A percentile compares a stretch with the other conserved stretches of the same genome.
phyloP scores from a whole-genome alignment of 2,797 vertebrate species.

The Brotula barbata region DNA sequence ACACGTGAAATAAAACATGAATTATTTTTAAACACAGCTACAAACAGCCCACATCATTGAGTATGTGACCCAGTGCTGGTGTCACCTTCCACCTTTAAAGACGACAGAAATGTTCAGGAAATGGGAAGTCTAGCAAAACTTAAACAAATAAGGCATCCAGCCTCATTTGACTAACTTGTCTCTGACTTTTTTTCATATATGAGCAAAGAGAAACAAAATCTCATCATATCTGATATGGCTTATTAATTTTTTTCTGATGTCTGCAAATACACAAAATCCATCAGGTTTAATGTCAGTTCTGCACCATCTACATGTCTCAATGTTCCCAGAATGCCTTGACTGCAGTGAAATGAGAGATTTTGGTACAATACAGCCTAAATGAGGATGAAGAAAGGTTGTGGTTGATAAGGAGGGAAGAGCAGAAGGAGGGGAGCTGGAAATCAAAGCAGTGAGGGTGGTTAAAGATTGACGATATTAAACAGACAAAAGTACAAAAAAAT shows the following conservation, averaged over 20 bases:
- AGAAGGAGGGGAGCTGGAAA: background rate
- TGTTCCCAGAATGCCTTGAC: background rate
- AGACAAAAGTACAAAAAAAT: constrained; percentile 21
- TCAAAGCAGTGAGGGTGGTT: constrained; percentile 29
- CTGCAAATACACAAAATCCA: no score
- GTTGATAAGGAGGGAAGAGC: constrained; percentile 38
- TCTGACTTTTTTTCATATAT: background rate
- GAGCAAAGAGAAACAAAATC: background rate
- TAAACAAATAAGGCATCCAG: background rate
- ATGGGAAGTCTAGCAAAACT: background rate
- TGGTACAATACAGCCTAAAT: background rate
- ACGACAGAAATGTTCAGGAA: background rate
- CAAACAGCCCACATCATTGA: no score
- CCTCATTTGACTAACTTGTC: background rate
- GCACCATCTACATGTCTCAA: background rate
- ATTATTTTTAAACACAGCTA: background rate
- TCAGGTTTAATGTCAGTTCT: background rate
- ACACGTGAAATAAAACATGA: background rate
- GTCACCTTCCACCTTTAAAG: no score
- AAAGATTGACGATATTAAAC: constrained; percentile 35
- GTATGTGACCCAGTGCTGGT: no score
- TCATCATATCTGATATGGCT: background rate
- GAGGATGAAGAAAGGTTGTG: constrained; percentile 69
- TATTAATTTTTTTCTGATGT: no score
- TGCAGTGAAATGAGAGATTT: no score